Evolutionary conservation across 2,113 vertebrate genomes (phyloP).

Genomic region (Trematocara stigmaticum): DNA sequence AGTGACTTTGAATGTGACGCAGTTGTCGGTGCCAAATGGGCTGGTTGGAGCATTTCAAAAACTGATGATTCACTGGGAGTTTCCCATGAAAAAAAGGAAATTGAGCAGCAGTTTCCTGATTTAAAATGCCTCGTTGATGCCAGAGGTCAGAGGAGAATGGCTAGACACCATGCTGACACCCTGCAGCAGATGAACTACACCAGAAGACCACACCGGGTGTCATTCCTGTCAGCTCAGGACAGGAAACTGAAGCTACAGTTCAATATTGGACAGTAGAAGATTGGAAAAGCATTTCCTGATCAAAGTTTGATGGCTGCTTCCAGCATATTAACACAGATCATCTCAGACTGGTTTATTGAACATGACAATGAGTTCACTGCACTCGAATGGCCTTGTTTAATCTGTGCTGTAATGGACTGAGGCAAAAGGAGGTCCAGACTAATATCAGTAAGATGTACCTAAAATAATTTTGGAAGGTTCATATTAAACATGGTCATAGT

Average conservation of each 20-base stretch:
- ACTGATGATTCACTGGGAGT: background rate
- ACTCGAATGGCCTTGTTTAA: background rate
- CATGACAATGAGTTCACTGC: background rate
- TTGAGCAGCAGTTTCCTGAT: background rate
- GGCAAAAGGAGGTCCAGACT: background rate
- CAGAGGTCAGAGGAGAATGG: background rate
- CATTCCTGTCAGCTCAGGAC: background rate
- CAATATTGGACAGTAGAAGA: background rate
- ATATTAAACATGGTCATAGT: background rate
- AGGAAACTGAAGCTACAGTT: background rate
- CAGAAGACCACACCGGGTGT: background rate
- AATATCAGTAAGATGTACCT: fast-evolving
- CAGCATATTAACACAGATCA: background rate
- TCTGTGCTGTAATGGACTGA: background rate
- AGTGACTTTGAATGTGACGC: background rate
- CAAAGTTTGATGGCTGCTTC: background rate
- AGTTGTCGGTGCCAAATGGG: background rate
- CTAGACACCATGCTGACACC: background rate
- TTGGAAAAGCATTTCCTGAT: background rate
- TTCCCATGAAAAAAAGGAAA: background rate
- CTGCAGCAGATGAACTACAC: background rate
- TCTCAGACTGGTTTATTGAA: background rate
- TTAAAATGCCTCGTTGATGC: background rate
- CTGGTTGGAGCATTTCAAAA: background rate
- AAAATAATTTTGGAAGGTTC: background rate